Evolutionary conservation across 2,797 vertebrate genomes (phyloP).

Genomic region (Alosa sapidissima): DNA sequence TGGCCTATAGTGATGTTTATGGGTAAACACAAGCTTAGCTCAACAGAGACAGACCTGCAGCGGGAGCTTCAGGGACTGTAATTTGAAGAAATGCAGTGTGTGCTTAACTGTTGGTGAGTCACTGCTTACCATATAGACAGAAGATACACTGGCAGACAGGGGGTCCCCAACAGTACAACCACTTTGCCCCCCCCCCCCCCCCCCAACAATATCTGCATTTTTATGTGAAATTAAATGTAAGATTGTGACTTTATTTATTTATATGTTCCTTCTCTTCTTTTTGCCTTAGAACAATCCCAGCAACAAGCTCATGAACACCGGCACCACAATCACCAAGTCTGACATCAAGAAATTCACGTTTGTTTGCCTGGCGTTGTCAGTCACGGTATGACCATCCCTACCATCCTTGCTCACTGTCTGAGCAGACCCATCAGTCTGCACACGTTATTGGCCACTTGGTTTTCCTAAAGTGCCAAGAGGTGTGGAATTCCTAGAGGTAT

Average conservation of each 20-base stretch:
- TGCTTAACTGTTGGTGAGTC: neutral
- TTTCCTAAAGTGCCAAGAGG: neutral
- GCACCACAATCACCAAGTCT: slow-evolving; percentile 79
- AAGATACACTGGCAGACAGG: neutral
- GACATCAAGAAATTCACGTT: slow-evolving; percentile 98
- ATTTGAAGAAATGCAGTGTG: slow-evolving; percentile 26
- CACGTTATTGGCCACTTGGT: neutral
- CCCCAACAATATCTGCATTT: neutral
- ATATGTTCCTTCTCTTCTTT: slow-evolving; percentile 34
- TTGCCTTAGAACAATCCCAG: slow-evolving; percentile 89
- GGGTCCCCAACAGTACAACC: neutral
- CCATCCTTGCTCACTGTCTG: neutral
- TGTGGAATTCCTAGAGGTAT: neutral
- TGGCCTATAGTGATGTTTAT: slow-evolving; percentile 31
- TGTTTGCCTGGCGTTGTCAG: slow-evolving; percentile 89
- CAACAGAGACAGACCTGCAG: slow-evolving; percentile 21
- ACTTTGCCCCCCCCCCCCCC: too few species aligned
- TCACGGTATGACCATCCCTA: slow-evolving; percentile 84
- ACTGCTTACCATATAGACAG: neutral
- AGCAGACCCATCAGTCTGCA: neutral
- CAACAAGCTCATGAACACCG: slow-evolving; percentile 84
- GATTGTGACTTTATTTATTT: neutral
- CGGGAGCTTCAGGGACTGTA: slow-evolving; percentile 30
- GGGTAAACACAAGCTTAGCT: slow-evolving; percentile 40
- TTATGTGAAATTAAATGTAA: neutral